These are phyloP conservation scores for Dinoponera quadriceps DNA, from an alignment of 1,140 invertebrate genomes.

Conservation along the genomic window DNA sequence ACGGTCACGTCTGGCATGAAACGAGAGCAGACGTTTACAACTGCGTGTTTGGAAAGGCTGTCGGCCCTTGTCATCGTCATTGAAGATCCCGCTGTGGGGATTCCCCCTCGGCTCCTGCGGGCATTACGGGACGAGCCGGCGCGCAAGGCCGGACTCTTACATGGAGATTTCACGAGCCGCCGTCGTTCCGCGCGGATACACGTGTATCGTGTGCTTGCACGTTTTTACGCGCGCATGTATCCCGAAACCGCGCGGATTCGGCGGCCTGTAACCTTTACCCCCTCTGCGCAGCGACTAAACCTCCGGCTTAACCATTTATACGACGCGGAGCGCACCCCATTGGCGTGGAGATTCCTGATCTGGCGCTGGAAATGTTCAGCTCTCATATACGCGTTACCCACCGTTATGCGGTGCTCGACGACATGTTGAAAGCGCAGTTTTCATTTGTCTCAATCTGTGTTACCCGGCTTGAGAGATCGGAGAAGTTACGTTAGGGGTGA, in stretches of 20 bases:
- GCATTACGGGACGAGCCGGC: constrained; percentile 57
- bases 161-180: constrained; percentile 64
- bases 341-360: constrained; percentile 42
- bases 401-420: no score
- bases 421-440: neutral
- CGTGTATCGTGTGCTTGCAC: constrained; percentile 59
- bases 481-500: no score
- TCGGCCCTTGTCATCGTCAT: constrained; percentile 83
- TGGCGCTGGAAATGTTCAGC: neutral
- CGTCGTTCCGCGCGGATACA: constrained; percentile 60
- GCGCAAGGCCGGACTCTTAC: constrained; percentile 61
- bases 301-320: constrained; percentile 75
- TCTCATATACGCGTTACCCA: neutral
- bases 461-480: no score
- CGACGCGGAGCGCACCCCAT: constrained; percentile 58
- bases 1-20: constrained; percentile 82
- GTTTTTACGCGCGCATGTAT: constrained; percentile 49
- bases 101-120: constrained; percentile 62
- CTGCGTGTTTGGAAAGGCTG: constrained; percentile 83
- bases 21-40: constrained; percentile 84
- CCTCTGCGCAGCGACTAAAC: constrained; percentile 67
- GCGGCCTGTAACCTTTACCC: constrained; percentile 79
- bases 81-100: constrained; percentile 66
- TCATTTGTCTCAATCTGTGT: neutral
- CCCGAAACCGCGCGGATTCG: constrained; percentile 63